phyloP scores from a whole-genome alignment of 2,888 invertebrate genomes.

The Agonopterix subpropinquella region DNA sequence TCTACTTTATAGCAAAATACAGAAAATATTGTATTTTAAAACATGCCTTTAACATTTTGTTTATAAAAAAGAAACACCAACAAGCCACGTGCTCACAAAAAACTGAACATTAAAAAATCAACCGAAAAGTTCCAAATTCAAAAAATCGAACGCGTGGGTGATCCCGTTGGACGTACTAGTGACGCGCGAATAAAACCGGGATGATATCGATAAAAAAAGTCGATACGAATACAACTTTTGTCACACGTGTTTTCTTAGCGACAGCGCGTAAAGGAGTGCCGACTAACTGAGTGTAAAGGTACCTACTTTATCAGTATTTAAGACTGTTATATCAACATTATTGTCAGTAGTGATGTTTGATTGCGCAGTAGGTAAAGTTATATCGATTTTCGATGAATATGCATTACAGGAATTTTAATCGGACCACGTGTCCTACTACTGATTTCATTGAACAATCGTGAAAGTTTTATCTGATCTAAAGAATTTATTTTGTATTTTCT shows the following conservation, averaged over 20 bases:
- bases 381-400: constrained; percentile 36
- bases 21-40: constrained; percentile 40
- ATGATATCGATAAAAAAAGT: constrained; percentile 21
- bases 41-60: constrained; percentile 41
- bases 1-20: constrained; percentile 53
- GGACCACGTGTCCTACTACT: constrained; percentile 1
- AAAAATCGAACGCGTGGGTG: constrained; percentile 15
- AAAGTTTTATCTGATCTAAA: too few species aligned
- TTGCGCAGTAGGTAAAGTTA: constrained; percentile 2
- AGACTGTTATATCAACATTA: constrained; percentile 29
- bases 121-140: constrained; percentile 2
- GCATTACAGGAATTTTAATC: constrained; percentile 15
- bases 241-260: constrained; percentile 27
- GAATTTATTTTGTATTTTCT: too few species aligned
- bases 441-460: too few species aligned
- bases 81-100: constrained; percentile 24
- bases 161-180: constrained; percentile 21
- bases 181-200: constrained; percentile 14
- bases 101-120: constrained; percentile 9
- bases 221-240: constrained; percentile 2
- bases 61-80: constrained; percentile 15
- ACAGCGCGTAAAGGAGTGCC: constrained; percentile 29
- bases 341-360: constrained; percentile 4
- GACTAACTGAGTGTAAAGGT: constrained; percentile 13
- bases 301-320: constrained; percentile 29